These are phyloP conservation scores for Crypturellus tataupa DNA, from an alignment of 2,797 vertebrate genomes.

Conservation along the genomic window DNA sequence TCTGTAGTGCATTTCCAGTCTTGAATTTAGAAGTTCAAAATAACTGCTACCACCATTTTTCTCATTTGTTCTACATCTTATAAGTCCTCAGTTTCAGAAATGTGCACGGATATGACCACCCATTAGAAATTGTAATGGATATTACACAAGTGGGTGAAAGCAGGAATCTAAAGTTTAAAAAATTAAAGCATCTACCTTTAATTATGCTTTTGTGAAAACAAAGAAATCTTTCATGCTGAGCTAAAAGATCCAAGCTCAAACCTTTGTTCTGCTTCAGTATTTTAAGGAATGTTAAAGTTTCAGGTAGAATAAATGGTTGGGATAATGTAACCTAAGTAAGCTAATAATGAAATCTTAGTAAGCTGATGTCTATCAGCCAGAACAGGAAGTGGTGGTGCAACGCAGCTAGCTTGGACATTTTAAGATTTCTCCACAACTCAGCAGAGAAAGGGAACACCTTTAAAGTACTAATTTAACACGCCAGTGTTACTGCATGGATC, in stretches of 20 bases:
- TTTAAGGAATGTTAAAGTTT: constrained; percentile 27
- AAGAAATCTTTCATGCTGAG: neutral
- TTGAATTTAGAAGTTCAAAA: neutral
- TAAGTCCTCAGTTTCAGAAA: neutral
- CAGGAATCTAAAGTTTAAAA: neutral
- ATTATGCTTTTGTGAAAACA: neutral
- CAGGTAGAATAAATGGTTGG: neutral
- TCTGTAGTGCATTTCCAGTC: neutral
- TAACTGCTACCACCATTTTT: neutral
- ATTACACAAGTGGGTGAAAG: neutral
- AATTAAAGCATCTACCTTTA: neutral
- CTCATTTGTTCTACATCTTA: neutral
- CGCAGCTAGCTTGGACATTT: neutral
- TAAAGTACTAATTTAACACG: neutral
- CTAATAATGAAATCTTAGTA: too few species aligned
- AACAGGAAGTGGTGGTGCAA: neutral
- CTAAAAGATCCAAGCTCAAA: neutral
- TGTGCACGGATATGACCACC: too few species aligned
- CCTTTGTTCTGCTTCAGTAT: neutral
- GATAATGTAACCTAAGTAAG: neutral
- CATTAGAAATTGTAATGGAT: too few species aligned
- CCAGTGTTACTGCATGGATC: neutral
- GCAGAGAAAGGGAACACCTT: neutral
- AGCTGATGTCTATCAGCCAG: neutral
- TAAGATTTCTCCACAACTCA: neutral